Percentiles rank a stretch among this genome's conserved stretches.
Evolutionary conservation across 2,113 vertebrate genomes (phyloP).

Genomic region (Willisornis vidua): DNA sequence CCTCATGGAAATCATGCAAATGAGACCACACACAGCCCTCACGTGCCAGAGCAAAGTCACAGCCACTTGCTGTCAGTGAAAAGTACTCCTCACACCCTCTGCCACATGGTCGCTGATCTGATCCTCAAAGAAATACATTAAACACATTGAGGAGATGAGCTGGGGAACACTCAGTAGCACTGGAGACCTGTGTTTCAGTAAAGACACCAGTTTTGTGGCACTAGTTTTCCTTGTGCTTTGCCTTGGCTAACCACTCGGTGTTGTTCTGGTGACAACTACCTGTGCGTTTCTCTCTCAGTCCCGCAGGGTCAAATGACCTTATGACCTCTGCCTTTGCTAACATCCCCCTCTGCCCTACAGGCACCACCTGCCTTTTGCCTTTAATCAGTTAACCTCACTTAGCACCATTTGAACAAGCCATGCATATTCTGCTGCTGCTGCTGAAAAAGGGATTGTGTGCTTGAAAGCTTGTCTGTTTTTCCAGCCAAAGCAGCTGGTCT

Average conservation of each 20-base stretch:
- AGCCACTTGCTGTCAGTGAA: neutral
- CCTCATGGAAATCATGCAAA: rapidly evolving
- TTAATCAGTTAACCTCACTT: neutral
- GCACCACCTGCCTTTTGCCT: neutral
- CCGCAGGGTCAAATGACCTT: neutral
- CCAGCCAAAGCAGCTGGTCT: neutral
- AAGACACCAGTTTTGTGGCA: neutral
- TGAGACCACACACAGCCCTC: neutral
- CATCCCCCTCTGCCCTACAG: neutral
- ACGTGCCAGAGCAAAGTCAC: neutral
- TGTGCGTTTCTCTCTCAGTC: neutral
- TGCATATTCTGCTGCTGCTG: neutral
- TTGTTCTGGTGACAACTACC: neutral
- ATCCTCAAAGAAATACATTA: neutral
- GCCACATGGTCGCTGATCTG: neutral
- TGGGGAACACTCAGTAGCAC: neutral
- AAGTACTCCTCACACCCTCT: neutral
- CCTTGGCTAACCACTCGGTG: neutral
- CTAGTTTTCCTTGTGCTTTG: neutral
- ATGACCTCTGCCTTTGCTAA: neutral
- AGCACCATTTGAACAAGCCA: neutral
- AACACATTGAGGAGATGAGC: neutral
- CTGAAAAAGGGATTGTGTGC: neutral
- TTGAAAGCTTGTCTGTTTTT: neutral
- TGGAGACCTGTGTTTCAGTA: neutral